Evolutionary conservation across 2,797 vertebrate genomes (phyloP).

Genomic region (Cirrhinus mrigala): DNA sequence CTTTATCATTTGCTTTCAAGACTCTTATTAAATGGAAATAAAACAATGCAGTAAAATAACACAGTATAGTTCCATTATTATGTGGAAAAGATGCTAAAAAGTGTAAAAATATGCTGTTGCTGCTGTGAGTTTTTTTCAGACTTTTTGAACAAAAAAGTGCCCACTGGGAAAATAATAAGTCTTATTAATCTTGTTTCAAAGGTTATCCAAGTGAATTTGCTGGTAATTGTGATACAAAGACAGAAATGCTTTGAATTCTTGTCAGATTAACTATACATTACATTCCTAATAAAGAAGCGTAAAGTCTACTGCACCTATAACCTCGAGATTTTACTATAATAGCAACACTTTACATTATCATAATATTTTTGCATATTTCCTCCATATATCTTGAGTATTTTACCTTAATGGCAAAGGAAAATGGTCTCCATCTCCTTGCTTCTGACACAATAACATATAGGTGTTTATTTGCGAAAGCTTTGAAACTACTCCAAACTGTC

Average conservation of each 20-base stretch:
- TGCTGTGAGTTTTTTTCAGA: neutral
- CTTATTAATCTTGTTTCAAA: conserved; percentile 1
- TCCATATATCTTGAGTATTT: neutral
- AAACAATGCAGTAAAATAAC: neutral
- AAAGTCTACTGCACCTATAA: neutral
- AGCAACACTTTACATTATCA: neutral
- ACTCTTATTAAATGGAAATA: neutral
- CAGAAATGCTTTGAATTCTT: neutral
- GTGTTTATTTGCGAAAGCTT: conserved; percentile 68
- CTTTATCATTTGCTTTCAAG: neutral
- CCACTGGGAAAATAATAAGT: neutral
- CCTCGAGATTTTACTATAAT: neutral
- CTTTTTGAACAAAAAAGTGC: neutral
- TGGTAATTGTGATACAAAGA: neutral
- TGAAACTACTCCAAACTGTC: conserved; percentile 75
- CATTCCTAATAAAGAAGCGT: neutral
- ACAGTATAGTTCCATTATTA: neutral
- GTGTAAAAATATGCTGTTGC: neutral
- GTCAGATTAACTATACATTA: conserved; percentile 2
- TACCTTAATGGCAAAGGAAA: conserved; percentile 55
- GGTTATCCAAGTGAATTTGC: neutral
- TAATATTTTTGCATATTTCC: neutral
- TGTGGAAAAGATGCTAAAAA: neutral
- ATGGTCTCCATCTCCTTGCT: conserved; percentile 53
- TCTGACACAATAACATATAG: conserved; percentile 70